These are phyloP conservation scores for Zaprionus kolodkinae DNA, from an alignment of 1,140 invertebrate species.

Conservation along the genomic window DNA sequence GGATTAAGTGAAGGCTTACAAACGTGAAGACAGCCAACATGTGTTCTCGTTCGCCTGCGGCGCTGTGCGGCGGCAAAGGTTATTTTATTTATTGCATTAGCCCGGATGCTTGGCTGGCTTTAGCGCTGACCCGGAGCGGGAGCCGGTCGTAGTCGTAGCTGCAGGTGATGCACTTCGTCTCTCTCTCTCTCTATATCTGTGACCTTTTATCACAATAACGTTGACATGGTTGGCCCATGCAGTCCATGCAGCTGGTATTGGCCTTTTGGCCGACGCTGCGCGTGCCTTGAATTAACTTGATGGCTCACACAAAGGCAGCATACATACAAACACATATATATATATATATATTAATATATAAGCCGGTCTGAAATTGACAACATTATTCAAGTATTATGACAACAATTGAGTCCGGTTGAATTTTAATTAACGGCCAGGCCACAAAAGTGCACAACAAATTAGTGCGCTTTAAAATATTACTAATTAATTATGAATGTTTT, in stretches of 20 bases:
- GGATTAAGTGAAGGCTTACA: constrained; percentile 67
- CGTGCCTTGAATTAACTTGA: constrained; percentile 51
- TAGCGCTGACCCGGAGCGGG: constrained; percentile 6
- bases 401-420: constrained; percentile 59
- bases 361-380: constrained; percentile 49
- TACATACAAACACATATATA: neutral
- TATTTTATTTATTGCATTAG: constrained; percentile 67
- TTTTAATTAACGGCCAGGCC: constrained; percentile 62
- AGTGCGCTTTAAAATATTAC: constrained; percentile 46
- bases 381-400: constrained; percentile 69
- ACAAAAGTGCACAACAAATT: constrained; percentile 53
- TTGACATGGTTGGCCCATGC: constrained; percentile 52
- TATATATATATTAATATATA: constrained; percentile 14
- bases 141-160: constrained; percentile 6
- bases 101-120: constrained; percentile 21
- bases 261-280: constrained; percentile 26
- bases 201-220: constrained; percentile 60
- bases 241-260: constrained; percentile 19
- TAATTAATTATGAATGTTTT: constrained; percentile 47
- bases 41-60: constrained; percentile 45
- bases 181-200: constrained; percentile 37
- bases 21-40: constrained; percentile 59
- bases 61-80: constrained; percentile 40
- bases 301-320: constrained; percentile 14
- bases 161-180: constrained; percentile 19